Conservation (phyloP, 2,113 vertebrate species). For the Pseudorasbora parva region DNA sequence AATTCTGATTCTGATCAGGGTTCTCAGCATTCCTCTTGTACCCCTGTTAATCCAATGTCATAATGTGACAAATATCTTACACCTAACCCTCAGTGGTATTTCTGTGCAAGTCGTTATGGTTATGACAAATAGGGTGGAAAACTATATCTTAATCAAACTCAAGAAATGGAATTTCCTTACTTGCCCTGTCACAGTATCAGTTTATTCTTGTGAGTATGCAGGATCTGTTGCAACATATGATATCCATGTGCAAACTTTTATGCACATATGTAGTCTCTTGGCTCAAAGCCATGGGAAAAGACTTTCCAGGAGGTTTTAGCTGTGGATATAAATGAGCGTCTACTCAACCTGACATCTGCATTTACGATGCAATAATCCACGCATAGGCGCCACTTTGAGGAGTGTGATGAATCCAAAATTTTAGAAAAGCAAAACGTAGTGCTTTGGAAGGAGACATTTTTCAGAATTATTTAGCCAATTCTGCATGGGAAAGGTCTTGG, state of each 20-base stretch:
- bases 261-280: background rate
- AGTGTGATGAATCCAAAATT: constrained; percentile 6
- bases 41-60: constrained; percentile 5
- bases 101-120: constrained; percentile 26
- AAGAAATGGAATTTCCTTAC: constrained; percentile 39
- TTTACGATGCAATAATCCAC: background rate
- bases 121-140: constrained; percentile 17
- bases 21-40: background rate
- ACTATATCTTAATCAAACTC: background rate
- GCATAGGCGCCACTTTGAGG: background rate
- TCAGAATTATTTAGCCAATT: constrained; percentile 13
- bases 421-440: constrained; percentile 27
- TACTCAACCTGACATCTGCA: background rate
- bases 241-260: constrained; percentile 42
- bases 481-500: background rate
- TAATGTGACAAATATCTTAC: constrained; percentile 2
- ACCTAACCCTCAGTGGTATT: constrained; percentile 36
- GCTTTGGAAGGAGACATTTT: background rate
- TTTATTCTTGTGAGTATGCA: constrained; percentile 7
- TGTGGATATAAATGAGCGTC: constrained; percentile 1
- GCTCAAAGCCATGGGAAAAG: constrained; percentile 13
- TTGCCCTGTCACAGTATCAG: background rate
- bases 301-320: background rate
- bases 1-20: constrained; percentile 1
- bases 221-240: constrained; percentile 17